Conservation (phyloP, 2,113 vertebrate genomes). For the Falcunculus frontatus region DNA sequence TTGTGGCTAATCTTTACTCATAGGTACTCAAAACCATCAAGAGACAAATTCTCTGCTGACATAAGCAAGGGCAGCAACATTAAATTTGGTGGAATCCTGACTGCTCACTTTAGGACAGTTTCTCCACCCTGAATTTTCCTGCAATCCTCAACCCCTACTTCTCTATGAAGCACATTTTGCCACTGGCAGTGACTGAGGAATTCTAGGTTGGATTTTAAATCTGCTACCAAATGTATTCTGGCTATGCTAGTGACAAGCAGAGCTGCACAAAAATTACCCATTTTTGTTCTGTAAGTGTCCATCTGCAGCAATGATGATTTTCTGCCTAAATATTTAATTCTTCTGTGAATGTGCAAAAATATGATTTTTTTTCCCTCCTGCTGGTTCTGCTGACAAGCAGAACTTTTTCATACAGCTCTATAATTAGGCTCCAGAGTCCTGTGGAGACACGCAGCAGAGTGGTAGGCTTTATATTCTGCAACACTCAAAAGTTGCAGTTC, state of each 20-base stretch:
- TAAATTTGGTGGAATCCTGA: not conserved
- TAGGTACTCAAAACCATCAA: not conserved
- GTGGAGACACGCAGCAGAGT: constrained; percentile 18
- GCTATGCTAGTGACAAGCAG: not conserved
- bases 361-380: not conserved
- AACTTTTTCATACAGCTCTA: constrained; percentile 45
- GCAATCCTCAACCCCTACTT: not conserved
- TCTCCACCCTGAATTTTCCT: not conserved
- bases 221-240: not conserved
- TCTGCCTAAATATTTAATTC: constrained; percentile 58
- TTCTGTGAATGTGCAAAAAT: constrained; percentile 54
- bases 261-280: constrained; percentile 34
- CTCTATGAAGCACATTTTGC: not conserved
- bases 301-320: constrained; percentile 56
- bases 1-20: not conserved
- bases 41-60: not conserved
- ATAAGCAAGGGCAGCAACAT: not conserved
- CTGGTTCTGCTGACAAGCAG: constrained; percentile 51
- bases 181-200: not conserved
- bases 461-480: constrained; percentile 3
- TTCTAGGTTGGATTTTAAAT: not conserved
- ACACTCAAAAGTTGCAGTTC: constrained; percentile 6
- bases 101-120: not conserved
- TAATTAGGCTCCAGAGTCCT: constrained; percentile 64
- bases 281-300: constrained; percentile 60